Base-by-base conservation (phyloP, 2,888 invertebrate species). In the Drosophila kanekoi region DNA sequence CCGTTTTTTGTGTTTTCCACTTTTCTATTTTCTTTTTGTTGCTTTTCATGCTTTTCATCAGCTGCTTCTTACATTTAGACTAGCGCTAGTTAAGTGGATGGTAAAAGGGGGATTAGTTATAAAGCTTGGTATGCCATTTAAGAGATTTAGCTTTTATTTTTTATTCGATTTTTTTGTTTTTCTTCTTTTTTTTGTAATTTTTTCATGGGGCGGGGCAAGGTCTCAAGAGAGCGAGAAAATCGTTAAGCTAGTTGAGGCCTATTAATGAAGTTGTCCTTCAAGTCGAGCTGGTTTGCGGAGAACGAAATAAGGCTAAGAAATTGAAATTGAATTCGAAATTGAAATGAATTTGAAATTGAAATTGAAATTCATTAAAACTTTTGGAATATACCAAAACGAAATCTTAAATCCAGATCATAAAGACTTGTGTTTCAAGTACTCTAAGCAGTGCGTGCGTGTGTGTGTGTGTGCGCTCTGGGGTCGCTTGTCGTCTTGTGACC, bases 31-130 rank as follows among this genome's bases (percentile, higher is more conserved):
- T 44, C 16, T 9, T 20, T 16, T 23, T 47, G n/a, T 64, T 40
- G n/a, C 49, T 59, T 35, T 41, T 20, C 65, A 61, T 35, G 13
- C 43, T 69, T 45, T 45, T 61, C 47, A 28, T 28, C 49, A 49
- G n/a, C 37, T 41, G 73, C 51, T 61, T 66, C 67, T 79, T 72
- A 79, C 45, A 71, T 35, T 66, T 64, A 65, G 51, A 79, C 77
- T 79, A 79, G 76, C 77, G 64, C 76, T 77, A 78, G 56, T 72
- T 75, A 77, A 87, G 80, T 87, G 80, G 79, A 79, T 79, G 79
- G 79, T 78, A 80, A 80, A 79, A 77, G 74, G 81, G 81, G 80
- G 62, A 57, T 72, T 77, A 74, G 73, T 80, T 80, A 77, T 80
- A 78, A 76, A 69, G 78, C 78, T 77, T 70, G 58, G 61, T 76